Evolutionary conservation across 2,888 invertebrate species (phyloP).

Genomic region (Ctenicera cuprea): DNA sequence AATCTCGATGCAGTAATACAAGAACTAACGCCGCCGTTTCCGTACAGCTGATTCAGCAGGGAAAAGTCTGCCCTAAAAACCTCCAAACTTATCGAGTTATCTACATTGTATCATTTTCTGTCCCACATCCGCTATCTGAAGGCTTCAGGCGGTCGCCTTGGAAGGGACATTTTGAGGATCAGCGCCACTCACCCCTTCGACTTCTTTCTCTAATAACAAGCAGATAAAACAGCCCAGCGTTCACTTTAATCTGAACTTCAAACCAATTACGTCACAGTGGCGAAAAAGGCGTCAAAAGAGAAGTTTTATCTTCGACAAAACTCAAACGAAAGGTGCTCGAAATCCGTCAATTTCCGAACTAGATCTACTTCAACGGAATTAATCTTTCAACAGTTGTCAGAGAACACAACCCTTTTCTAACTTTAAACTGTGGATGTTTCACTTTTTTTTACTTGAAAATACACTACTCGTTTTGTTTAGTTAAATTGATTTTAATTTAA

Average conservation of each 20-base stretch:
- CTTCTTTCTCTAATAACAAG: slow-evolving; percentile 56
- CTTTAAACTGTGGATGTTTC: neutral
- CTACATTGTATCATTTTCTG: slow-evolving; percentile 46
- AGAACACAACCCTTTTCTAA: neutral
- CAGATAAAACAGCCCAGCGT: slow-evolving; percentile 58
- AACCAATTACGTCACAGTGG: slow-evolving; percentile 56
- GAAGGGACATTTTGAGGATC: slow-evolving; percentile 31
- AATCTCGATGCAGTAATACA: slow-evolving; percentile 13
- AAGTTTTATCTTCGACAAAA: slow-evolving; percentile 37
- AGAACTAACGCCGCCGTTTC: slow-evolving; percentile 20
- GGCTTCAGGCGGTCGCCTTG: slow-evolving; percentile 36
- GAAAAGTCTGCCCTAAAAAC: slow-evolving; percentile 38
- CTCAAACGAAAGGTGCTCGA: slow-evolving; percentile 42
- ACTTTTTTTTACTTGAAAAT: slow-evolving; percentile 1
- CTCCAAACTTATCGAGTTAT: slow-evolving; percentile 45
- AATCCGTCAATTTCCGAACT: slow-evolving; percentile 47
- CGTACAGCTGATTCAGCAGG: slow-evolving; percentile 39
- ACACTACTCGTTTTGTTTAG: neutral
- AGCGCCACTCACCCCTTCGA: slow-evolving; percentile 39
- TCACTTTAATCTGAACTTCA: slow-evolving; percentile 58
- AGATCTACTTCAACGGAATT: slow-evolving; percentile 38
- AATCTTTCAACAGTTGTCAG: slow-evolving; percentile 39
- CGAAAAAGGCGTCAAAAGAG: slow-evolving; percentile 45
- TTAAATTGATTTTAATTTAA: neutral
- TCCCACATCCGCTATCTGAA: slow-evolving; percentile 45